Conservation (phyloP, 2,797 vertebrate genomes). For the Erethizon dorsatum region DNA sequence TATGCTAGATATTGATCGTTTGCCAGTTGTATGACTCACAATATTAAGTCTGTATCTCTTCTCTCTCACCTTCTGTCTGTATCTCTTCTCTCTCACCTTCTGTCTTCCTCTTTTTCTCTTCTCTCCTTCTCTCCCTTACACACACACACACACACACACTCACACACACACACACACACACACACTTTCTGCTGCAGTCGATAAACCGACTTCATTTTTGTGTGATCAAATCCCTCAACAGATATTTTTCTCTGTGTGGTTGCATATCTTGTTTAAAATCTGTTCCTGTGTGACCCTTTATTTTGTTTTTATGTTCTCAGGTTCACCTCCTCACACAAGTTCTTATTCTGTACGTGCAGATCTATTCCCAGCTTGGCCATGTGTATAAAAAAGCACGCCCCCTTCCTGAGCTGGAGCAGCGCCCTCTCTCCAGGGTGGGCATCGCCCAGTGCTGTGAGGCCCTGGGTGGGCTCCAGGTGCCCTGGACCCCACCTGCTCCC, state of each 20-base stretch:
- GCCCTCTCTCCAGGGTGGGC: neutral
- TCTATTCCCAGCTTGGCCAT: neutral
- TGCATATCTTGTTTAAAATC: neutral
- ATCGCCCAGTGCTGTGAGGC: accelerated
- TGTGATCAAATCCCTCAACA: neutral
- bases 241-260: neutral
- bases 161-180: neutral
- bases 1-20: neutral
- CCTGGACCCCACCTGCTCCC: neutral
- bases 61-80: neutral
- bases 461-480: no score
- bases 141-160: neutral
- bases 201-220: neutral
- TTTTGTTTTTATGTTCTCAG: neutral
- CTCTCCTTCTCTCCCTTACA: neutral
- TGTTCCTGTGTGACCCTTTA: neutral
- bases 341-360: neutral
- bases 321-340: neutral
- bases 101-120: neutral
- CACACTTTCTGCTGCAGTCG: neutral
- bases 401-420: neutral
- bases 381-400: neutral
- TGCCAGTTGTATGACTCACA: neutral
- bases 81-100: no score
- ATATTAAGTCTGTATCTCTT: neutral